Base-by-base conservation (phyloP, 2,888 invertebrate species). In the Leptinotarsa tumamoca region DNA sequence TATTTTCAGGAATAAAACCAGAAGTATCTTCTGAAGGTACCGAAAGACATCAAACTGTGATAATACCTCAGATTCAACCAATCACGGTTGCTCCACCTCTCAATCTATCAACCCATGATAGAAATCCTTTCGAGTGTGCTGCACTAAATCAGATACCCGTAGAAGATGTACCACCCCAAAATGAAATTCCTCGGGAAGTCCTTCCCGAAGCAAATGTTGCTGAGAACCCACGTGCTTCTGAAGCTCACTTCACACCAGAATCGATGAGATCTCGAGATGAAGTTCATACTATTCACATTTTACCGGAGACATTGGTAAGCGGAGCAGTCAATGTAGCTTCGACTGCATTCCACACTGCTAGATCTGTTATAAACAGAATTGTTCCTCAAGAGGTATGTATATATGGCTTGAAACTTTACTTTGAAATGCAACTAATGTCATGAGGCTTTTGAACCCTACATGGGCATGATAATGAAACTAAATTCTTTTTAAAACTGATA, bases 281-380 rank as follows among this genome's bases (percentile, higher is more conserved):
- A 1, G 51, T 74, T 14, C 78, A 75, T 18, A 77, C 77, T 5
- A 84, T 87, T 56, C 86, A 87, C 71, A 87, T 88, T 73, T 80
- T 89, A 67, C 88, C 89, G 0, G 89, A 88, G 68, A 86, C 86
- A 67, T 78, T 90, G 72, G 86, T 90, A 4, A 85, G 85, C 70
- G 89, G 89, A 15, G 90, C 89, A 3, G 88, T 89, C 0, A 87
- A 88, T 72, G 88, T 87, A 4, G 89, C 89, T 4, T 87, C 89
- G 3, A 85, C 88, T 4, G 90, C 89, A 7, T 86, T 87, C 72
- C 89, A 85, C 73, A 89, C 88, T 2, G 89, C 89, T 10, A 83
- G 88, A 66, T 87, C 87, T 49, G 88, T 90, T 51, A 85, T 89
- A 67, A 88, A 88, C 75, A 89, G 87, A 85, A 86, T 90, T 72